Base-by-base conservation (phyloP, 2,113 vertebrate species). In the Barbus barbus region DNA sequence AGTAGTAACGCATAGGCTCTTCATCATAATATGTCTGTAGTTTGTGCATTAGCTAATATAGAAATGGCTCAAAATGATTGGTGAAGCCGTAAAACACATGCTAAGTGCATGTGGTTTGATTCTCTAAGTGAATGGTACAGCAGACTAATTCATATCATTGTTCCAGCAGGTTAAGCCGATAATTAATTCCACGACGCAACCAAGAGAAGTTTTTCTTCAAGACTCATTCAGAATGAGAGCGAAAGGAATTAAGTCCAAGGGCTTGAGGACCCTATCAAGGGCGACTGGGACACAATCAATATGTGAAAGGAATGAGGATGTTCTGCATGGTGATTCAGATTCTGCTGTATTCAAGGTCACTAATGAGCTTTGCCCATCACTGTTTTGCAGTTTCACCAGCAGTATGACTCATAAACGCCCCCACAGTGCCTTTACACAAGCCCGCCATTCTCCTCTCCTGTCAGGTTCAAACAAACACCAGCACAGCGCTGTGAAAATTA, bases 401-500 rank as follows among this genome's bases (percentile, higher is more conserved):
- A 41, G 60, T 75, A 63, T 87, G 86, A 87, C 46, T 85, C 88
- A 86, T 56, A 78, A 48, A 81, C 74, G 14, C 86, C 84, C 53
- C 28, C 83, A 33, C 77, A 83, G 67, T 75, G 74, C 48, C 79
- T 86, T 85, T 79, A 38, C 74, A 73, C 33, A 28, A 82, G 61
- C 73, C 56, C 26, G 69, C 28, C 28, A 61, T 77, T 51, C 58
- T 33, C 76, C 72, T 71, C 65, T 73, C 51, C 76, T 75, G 80
- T 86, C 82, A 72, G 78, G 80, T 56, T 58, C 82, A 83, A 51
- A 72, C 77, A 78, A 51, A 77, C 83, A 80, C 36, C 71, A 28
- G 63, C 38, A 38, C 46, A 81, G 65, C 41, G 81, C 81, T 88
- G 77, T 82, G 75, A 86, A 88, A 86, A 87, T 85, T 63, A 87